Base-by-base conservation (phyloP, 2,888 invertebrate species). In the Latrodectus hesperus region DNA sequence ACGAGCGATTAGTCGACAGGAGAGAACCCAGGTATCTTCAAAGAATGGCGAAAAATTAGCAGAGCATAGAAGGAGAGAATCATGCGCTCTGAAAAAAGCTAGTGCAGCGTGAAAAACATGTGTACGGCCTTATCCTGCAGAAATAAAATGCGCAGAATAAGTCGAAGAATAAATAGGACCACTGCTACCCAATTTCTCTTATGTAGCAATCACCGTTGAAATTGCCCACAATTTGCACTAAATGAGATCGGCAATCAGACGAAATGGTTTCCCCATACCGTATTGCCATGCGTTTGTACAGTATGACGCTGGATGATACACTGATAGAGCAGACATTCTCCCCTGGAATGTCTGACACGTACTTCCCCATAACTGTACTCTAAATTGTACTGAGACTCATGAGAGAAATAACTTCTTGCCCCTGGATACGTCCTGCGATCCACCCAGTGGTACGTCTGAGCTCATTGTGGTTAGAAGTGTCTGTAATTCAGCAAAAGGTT, bases 191-290 rank as follows among this genome's bases (percentile, higher is more conserved):
- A 67, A 17, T 17, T 67, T 67, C 67, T 12, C 38, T 38, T 38
- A 38, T 38, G 38, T 38, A 38, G 38, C 38, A 6, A 38, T 4
- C 38, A 38, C 16, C 38, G 71, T 51, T 16, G 38, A 71, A 38
- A 51, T 71, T 38, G 49, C 71, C 71, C 71, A 9, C 11, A 71
- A 26, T 49, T 11, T 49, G 49, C 12, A 71, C 71, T 26, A 71
- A 38, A 71, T 71, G 49, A 38, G 71, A 71, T 71, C 71, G 49
- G 38, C 71, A 71, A 71, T 71, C 51, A 49, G 38, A 71, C 71
- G 4, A 26, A 71, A 71, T 49, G 11, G 4, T 1, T 71, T 49
- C 49, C 1, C 38, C 49, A 71, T 49, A 38, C 9, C 16, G 3
- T 71, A 3, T 38, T 71, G 71, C 71, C 12, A 12, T 3, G 55